Evolutionary conservation across 1,140 invertebrate genomes (phyloP), one percentile per base, ranked within the genome.

Genomic region (Melitaea cinxia): DNA sequence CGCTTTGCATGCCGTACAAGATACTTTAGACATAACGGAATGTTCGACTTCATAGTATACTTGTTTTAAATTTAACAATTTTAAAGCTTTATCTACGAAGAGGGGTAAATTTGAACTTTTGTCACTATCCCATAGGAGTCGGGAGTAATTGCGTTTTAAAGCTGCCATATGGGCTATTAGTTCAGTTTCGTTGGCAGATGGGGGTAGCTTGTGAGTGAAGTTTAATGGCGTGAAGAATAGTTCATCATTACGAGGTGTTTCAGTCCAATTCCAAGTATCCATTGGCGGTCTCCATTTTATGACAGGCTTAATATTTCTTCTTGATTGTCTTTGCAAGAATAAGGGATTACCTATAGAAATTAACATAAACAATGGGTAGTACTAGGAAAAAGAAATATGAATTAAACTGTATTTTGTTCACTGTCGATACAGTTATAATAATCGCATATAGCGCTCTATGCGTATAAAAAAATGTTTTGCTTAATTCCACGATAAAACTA

Each of bases 1-100:
- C n/a, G 96, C 96, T 91, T 96, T 96, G 78, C 97, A 98, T 7
- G 96, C 97, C 0, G 96, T 97, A 74, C 97, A 98, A 0, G 96
- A 97, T 1, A 97, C 96, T 83, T 96, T 97, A 0, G 96, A 97
- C 95, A 97, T 96, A 1, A 97, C 95, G 10, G 96, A 97, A 65
- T 96, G 97, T 89, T 97, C 96, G 17, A 97, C 94, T 91, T 97
- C 96, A 71, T 94, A 94, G 66, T 89, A 89, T 2, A 97, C 96
- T 91, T 96, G 95, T 76, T 96, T 95, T 49, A 97, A 82, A 83
- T 97, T 96, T 9, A 97, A 89, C 9, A 97, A 83, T 78, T 95
- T 95, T 54, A 97, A 88, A 0, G 96, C 95, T 85, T 96, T 96
- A 68, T 96, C 95, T 1, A 97, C 94, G 60, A 97, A 95, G 3